These are phyloP conservation scores for Eupelmus urozonus DNA, from an alignment of 2,888 invertebrate genomes.

Conservation along the genomic window DNA sequence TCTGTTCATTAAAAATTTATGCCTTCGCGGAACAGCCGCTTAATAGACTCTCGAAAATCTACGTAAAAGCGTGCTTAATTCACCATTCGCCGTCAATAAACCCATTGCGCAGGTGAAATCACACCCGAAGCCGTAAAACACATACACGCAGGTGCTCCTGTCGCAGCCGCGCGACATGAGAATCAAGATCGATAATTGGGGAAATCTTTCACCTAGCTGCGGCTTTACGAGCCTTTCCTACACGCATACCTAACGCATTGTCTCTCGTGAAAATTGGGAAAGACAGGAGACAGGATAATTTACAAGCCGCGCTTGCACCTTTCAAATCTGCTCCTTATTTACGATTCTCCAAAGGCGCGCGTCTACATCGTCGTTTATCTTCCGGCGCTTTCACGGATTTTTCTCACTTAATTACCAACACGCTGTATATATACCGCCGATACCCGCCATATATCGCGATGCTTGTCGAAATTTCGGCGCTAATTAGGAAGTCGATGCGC, in stretches of 20 bases:
- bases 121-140: no score
- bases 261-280: background rate
- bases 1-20: no score
- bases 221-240: background rate
- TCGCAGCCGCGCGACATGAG: background rate
- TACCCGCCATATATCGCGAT: background rate
- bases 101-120: no score
- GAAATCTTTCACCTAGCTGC: no score
- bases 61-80: background rate
- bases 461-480: slow-evolving; percentile 50
- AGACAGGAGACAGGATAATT: background rate
- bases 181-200: slow-evolving; percentile 32
- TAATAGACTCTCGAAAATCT: no score
- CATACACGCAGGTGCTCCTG: no score
- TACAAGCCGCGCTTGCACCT: background rate
- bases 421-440: background rate
- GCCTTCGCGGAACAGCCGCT: no score
- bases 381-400: slow-evolving; percentile 25
- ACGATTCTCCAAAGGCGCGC: slow-evolving; percentile 8
- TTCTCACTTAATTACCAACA: slow-evolving; percentile 45
- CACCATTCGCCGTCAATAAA: background rate
- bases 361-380: slow-evolving; percentile 9
- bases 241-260: no score
- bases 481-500: slow-evolving; percentile 45
- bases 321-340: slow-evolving; percentile 24